Evolutionary conservation across 64 coral and sea anemone species (phyloP).

Genomic region (Montipora sp.): DNA sequence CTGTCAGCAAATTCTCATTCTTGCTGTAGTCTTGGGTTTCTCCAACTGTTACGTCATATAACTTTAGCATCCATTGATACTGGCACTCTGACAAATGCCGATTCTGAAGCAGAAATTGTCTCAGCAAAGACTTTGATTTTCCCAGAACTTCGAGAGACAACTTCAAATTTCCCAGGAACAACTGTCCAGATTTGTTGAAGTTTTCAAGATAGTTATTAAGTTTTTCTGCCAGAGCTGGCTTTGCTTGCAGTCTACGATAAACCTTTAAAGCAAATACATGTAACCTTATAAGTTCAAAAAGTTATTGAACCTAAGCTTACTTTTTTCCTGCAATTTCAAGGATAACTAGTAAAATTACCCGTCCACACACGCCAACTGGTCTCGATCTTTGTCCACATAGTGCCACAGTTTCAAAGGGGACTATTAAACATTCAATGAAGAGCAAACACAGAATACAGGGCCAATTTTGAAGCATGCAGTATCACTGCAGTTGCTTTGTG

Average conservation of each 20-base stretch:
- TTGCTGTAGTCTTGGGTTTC: constrained; percentile 3
- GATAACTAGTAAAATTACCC: too few relatives aligned
- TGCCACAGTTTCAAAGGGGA: too few relatives aligned
- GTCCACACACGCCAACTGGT: too few relatives aligned
- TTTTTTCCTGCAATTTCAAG: too few relatives aligned
- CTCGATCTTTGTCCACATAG: too few relatives aligned
- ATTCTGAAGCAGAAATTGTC: constrained; percentile 81
- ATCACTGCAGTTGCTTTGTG: too few relatives aligned
- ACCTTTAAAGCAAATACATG: constrained; percentile 41
- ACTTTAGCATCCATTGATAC: constrained; percentile 47
- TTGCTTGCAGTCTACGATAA: constrained; percentile 63
- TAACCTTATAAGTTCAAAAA: too few relatives aligned
- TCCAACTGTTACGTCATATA: constrained; percentile 66
- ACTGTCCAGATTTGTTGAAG: constrained; percentile 78
- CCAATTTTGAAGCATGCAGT: too few relatives aligned
- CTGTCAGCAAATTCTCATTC: constrained; percentile 28
- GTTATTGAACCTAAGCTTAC: too few relatives aligned
- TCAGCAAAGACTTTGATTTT: constrained; percentile 68
- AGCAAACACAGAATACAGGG: too few relatives aligned
- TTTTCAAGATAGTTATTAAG: constrained; percentile 80
- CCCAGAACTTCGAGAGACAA: constrained; percentile 60
- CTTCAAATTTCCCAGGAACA: constrained; percentile 69
- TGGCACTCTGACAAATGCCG: constrained; percentile 69
- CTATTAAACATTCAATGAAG: too few relatives aligned
- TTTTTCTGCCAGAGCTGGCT: constrained; percentile 77